phyloP scores from a whole-genome alignment of 1,140 invertebrate genomes.

The Anoplophora glabripennis region DNA sequence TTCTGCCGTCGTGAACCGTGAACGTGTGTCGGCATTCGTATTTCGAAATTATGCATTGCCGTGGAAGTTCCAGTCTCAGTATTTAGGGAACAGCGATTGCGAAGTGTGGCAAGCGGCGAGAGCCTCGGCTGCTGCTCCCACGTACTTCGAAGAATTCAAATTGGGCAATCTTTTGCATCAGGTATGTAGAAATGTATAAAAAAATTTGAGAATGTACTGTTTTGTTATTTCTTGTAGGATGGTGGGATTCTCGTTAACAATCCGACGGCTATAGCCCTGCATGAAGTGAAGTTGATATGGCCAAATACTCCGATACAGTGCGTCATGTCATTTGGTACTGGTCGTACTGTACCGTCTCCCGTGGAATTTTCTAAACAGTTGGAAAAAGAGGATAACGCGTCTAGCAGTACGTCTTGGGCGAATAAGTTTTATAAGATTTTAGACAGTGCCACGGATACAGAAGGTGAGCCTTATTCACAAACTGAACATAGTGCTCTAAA shows the following conservation, averaged over 20 bases:
- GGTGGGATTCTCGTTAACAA: conserved; percentile 89
- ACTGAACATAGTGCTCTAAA: too few relatives aligned
- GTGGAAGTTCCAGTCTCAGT: conserved; percentile 69
- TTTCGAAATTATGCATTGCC: conserved; percentile 88
- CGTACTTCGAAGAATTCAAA: conserved; percentile 86
- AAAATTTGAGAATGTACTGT: neutral
- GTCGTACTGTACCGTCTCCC: conserved; percentile 54
- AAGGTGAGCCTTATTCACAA: conserved; percentile 58
- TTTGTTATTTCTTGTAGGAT: conserved; percentile 55
- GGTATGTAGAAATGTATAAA: conserved; percentile 50
- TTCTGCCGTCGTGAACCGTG: conserved; percentile 78
- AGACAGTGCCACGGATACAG: conserved; percentile 87
- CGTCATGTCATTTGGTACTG: conserved; percentile 87
- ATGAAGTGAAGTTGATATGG: conserved; percentile 85
- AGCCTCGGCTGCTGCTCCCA: conserved; percentile 91
- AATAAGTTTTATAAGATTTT: conserved; percentile 82
- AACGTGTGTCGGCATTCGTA: conserved; percentile 76
- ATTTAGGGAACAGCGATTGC: conserved; percentile 71
- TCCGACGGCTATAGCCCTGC: conserved; percentile 83
- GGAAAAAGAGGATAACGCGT: conserved; percentile 37
- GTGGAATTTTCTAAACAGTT: conserved; percentile 31
- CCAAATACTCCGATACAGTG: conserved; percentile 76
- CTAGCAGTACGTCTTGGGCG: conserved; percentile 63
- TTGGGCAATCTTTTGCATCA: conserved; percentile 75
- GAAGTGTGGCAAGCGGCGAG: conserved; percentile 86